Evolutionary conservation across 1,140 invertebrate species (phyloP).

Genomic region (Neotoxoptera formosana): DNA sequence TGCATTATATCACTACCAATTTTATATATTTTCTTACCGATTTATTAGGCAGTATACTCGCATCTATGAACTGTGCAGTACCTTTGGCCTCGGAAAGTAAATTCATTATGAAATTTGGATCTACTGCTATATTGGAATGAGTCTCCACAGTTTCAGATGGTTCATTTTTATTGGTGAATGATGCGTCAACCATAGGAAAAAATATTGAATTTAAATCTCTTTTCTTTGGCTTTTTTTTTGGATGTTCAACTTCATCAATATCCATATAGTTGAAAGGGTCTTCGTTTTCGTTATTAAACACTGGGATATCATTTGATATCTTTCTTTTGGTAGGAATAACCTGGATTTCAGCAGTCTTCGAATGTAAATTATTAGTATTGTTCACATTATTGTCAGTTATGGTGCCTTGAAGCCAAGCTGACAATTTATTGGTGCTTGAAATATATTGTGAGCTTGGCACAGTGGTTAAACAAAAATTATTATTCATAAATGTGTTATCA

Average conservation of each 20-base stretch:
- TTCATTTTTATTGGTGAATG: not conserved
- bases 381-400: not conserved
- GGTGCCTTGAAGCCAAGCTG: not conserved
- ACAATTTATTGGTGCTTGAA: not conserved
- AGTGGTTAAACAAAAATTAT: constrained; percentile 21
- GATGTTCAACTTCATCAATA: constrained; percentile 45
- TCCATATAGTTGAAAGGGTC: constrained; percentile 29
- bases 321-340: not conserved
- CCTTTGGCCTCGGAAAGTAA: constrained; percentile 28
- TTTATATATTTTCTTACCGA: constrained; percentile 29
- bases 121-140: not conserved
- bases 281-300: not conserved
- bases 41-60: not conserved
- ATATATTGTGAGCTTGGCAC: not conserved
- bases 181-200: not conserved
- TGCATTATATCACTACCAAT: not conserved
- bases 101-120: constrained; percentile 36
- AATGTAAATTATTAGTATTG: not conserved
- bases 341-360: not conserved
- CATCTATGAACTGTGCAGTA: constrained; percentile 32
- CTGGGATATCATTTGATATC: not conserved
- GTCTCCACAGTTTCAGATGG: not conserved
- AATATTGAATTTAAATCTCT: not conserved
- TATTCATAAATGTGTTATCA: not conserved
- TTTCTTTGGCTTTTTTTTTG: constrained; percentile 23